Conservation (phyloP, 2,113 vertebrate genomes). For the Pelvicachromis taeniatus region DNA sequence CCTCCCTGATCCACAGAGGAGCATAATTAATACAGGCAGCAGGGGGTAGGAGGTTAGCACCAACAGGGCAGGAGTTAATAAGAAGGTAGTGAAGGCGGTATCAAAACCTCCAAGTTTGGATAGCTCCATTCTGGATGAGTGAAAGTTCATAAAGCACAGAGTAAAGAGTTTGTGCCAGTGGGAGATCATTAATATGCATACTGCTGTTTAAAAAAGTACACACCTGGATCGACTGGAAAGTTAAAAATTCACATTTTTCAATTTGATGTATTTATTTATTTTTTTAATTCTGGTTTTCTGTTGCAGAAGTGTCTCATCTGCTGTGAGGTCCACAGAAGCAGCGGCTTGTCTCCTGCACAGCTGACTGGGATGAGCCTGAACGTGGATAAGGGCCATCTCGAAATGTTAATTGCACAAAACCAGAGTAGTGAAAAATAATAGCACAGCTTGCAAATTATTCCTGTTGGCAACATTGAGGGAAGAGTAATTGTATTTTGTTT, state of each 20-base stretch:
- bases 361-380: conserved; percentile 6
- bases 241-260: background rate
- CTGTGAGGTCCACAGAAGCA: background rate
- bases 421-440: conserved; percentile 5
- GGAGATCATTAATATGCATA: background rate
- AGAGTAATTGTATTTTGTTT: conserved; percentile 31
- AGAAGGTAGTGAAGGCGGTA: conserved; percentile 25
- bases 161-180: background rate
- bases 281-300: background rate
- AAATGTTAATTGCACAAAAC: conserved; percentile 36
- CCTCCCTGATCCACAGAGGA: conserved; percentile 62
- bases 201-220: background rate
- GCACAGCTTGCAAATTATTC: conserved; percentile 40
- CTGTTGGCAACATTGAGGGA: conserved; percentile 2
- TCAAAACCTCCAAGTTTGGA: background rate
- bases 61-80: conserved; percentile 28
- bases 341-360: background rate
- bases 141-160: background rate
- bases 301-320: background rate
- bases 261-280: background rate
- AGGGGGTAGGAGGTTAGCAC: conserved; percentile 43
- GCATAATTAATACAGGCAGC: conserved; percentile 62
- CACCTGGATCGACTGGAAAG: background rate
- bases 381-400: conserved; percentile 19
- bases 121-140: background rate